Conservation (phyloP, 30 jellyfish, hydroid and myxozoan species). For the Turritopsis rubra region DNA sequence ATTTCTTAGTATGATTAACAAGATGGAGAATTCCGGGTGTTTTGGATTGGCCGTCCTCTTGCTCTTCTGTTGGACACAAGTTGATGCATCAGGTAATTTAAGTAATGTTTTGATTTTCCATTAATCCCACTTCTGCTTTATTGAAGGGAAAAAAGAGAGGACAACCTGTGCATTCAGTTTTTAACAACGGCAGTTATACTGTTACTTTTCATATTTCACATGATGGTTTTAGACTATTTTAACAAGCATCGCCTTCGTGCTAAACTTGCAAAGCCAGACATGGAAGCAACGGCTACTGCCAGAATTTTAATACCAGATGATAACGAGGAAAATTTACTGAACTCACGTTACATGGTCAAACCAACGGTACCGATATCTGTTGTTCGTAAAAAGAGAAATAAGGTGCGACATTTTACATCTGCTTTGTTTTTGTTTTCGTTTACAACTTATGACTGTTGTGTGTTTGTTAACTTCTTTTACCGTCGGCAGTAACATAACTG, state of each 20-base stretch:
- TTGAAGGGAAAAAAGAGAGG: too few species aligned
- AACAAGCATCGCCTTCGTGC: neutral
- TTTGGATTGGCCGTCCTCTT: neutral
- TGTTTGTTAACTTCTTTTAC: too few species aligned
- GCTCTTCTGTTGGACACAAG: neutral
- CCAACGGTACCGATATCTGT: neutral
- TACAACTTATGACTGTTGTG: too few species aligned
- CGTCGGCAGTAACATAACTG: too few species aligned
- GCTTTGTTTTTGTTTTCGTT: too few species aligned
- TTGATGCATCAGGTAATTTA: neutral
- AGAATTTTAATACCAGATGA: neutral
- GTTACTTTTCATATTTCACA: too few species aligned
- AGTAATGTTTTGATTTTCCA: too few species aligned
- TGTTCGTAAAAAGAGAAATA: neutral
- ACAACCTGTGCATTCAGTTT: too few species aligned
- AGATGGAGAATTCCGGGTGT: neutral
- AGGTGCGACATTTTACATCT: too few species aligned
- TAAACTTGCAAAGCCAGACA: neutral
- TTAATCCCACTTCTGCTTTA: too few species aligned
- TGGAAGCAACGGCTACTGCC: neutral
- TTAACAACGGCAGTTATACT: too few species aligned
- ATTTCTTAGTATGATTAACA: neutral
- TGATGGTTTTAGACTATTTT: neutral
- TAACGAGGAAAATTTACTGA: neutral
- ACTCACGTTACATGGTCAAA: neutral